Evolutionary conservation across 2,888 invertebrate species (phyloP).

Genomic region (Hymenopus coronatus): DNA sequence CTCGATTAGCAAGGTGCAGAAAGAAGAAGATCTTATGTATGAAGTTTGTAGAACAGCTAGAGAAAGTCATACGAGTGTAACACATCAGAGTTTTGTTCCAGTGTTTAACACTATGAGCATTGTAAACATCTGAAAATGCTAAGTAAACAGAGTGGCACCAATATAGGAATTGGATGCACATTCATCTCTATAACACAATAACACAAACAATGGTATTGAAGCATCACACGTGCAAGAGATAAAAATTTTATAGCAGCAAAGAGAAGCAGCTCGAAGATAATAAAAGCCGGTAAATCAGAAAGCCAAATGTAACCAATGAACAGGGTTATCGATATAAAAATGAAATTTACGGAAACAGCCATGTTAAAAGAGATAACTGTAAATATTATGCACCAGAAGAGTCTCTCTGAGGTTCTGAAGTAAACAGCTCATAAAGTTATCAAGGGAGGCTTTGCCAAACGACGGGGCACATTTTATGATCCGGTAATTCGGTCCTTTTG

Average conservation of each 20-base stretch:
- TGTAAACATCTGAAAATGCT: no score
- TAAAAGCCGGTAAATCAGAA: not conserved
- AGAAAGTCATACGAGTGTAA: no score
- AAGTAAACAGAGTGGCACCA: not conserved
- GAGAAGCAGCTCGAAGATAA: not conserved
- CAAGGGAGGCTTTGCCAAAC: no score
- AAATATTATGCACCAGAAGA: not conserved
- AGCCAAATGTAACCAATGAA: not conserved
- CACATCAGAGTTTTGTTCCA: no score
- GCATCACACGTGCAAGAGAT: not conserved
- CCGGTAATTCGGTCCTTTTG: not conserved
- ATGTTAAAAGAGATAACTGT: not conserved
- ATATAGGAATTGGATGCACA: not conserved
- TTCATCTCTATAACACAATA: not conserved
- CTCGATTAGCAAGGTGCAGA: no score
- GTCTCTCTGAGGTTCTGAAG: not conserved
- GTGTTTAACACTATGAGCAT: no score
- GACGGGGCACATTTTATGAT: no score
- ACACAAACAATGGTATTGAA: not conserved
- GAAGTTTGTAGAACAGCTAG: no score
- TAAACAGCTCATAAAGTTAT: not conserved
- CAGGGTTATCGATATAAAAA: not conserved
- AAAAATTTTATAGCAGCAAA: not conserved
- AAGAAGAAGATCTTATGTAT: no score
- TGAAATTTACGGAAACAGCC: not conserved